These are phyloP conservation scores for Denticeps clupeoides DNA, from an alignment of 2,797 vertebrate species.

Conservation along the genomic window DNA sequence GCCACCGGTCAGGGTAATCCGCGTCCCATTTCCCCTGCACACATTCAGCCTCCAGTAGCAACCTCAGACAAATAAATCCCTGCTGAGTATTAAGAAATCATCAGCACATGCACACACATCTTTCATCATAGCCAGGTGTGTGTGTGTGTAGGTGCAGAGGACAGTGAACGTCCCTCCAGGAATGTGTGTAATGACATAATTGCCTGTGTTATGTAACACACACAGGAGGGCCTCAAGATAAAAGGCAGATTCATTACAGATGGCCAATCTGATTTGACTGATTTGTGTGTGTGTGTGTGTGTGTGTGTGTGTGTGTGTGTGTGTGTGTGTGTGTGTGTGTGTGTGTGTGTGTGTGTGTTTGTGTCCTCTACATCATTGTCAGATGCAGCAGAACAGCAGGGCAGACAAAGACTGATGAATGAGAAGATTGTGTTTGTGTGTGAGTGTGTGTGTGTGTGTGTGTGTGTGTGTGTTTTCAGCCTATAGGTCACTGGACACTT, in stretches of 20 bases:
- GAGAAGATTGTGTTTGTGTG: background rate
- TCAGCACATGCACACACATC: conserved; percentile 13
- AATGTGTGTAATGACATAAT: conserved; percentile 5
- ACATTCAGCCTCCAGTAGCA: conserved; percentile 16
- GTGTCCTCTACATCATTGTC: conserved; percentile 3
- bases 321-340: conserved; percentile 10
- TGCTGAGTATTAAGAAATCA: conserved; percentile 34
- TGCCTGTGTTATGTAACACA: background rate
- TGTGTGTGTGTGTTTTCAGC: background rate
- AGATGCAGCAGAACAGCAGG: background rate
- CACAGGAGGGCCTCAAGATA: conserved; percentile 4
- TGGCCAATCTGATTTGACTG: too few species aligned
- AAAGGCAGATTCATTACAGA: conserved; percentile 6
- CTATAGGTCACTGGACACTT: background rate
- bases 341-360: conserved; percentile 6
- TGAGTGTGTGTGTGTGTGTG: background rate
- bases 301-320: conserved; percentile 6
- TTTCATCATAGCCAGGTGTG: background rate
- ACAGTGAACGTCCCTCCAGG: background rate
- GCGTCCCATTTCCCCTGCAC: conserved; percentile 39
- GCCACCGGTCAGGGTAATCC: conserved; percentile 39
- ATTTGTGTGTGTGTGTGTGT: conserved; percentile 6
- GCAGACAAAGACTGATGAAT: background rate
- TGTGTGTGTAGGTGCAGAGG: too few species aligned
- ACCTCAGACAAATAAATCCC: conserved; percentile 38